A percentile compares a stretch with the other conserved stretches of the same genome.
phyloP scores from a whole-genome alignment of 1,140 invertebrate genomes.

The silkworm (Bombyx mori) region ASM3026992v2 NC_085123.1:9630501-9631000 shows the following conservation, averaged over 20 bases:
- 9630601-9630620: not conserved
- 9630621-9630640: slow-evolving; percentile 4
- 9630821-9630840: not conserved
- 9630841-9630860: not conserved
- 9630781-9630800: slow-evolving; percentile 5
- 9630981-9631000: no score
- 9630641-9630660: not conserved
- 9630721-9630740: slow-evolving; percentile 5
- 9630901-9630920: no score
- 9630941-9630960: no score
- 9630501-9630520: slow-evolving; percentile 62
- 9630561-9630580: slow-evolving; percentile 40
- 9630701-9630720: slow-evolving; percentile 6
- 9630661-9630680: slow-evolving; percentile 3
- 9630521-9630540: slow-evolving; percentile 57
- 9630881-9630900: no score
- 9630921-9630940: no score
- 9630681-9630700: slow-evolving; percentile 1
- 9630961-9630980: no score
- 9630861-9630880: no score
- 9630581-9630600: slow-evolving; percentile 9
- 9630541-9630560: slow-evolving; percentile 53
- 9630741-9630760: slow-evolving; percentile 4
- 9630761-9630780: slow-evolving; percentile 3
- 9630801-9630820: slow-evolving; percentile 5